Evolutionary conservation across 2,888 invertebrate species (phyloP).

Genomic region (Heliconius ethilla): DNA sequence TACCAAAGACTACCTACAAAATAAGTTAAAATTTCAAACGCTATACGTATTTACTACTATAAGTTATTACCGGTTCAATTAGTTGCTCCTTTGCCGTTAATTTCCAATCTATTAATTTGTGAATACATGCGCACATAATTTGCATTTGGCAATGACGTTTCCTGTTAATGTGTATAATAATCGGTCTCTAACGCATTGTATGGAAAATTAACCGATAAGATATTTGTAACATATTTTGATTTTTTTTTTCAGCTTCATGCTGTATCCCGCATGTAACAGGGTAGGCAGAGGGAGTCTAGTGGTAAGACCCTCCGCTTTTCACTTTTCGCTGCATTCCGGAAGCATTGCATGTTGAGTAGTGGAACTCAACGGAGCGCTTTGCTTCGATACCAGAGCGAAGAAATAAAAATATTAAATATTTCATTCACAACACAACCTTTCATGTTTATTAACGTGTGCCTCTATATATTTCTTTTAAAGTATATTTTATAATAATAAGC

Average conservation of each 20-base stretch:
- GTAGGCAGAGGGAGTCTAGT: too few species aligned
- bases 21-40: not conserved
- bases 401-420: too few species aligned
- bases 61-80: slow-evolving; percentile 18
- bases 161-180: slow-evolving; percentile 22
- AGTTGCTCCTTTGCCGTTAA: slow-evolving; percentile 25
- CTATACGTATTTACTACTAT: not conserved
- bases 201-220: slow-evolving; percentile 9
- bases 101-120: slow-evolving; percentile 35
- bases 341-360: too few species aligned
- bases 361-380: too few species aligned
- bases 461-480: too few species aligned
- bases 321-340: too few species aligned
- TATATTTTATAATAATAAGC: not conserved
- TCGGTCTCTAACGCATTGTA: slow-evolving; percentile 2
- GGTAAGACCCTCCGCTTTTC: too few species aligned
- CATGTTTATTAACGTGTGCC: too few species aligned
- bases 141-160: slow-evolving; percentile 31
- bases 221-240: not conserved
- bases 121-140: slow-evolving; percentile 29
- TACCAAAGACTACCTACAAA: not conserved
- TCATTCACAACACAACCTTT: too few species aligned
- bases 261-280: too few species aligned
- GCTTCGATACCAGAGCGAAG: too few species aligned
- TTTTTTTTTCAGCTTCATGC: not conserved